A percentile compares a stretch with the other conserved stretches of the same genome.
Conservation (phyloP, 2,888 invertebrate species). For the Epirrita christyi region DNA sequence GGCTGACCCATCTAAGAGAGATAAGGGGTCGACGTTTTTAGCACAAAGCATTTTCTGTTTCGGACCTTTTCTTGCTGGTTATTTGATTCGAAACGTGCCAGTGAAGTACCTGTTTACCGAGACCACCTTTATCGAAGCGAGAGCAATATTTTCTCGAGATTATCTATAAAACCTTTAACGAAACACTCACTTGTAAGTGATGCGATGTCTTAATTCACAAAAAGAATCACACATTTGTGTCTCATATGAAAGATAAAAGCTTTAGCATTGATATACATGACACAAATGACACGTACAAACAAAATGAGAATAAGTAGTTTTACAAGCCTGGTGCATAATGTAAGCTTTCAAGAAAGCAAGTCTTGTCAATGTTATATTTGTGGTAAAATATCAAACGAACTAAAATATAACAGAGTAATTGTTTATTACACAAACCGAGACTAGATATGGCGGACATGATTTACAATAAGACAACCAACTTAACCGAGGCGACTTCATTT, state of each 20-base stretch:
- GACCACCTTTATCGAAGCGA: constrained; percentile 71
- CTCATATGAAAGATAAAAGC: constrained; percentile 28
- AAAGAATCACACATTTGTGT: constrained; percentile 67
- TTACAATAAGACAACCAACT: constrained; percentile 46
- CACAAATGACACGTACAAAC: background rate
- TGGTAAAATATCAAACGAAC: constrained; percentile 18
- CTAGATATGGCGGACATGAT: constrained; percentile 51
- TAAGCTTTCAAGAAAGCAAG: background rate
- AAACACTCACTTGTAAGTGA: constrained; percentile 63
- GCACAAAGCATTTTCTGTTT: constrained; percentile 83
- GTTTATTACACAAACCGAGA: constrained; percentile 43
- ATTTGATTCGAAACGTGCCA: constrained; percentile 77
- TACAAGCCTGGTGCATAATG: constrained; percentile 3
- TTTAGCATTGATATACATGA: constrained; percentile 12
- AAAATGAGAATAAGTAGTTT: constrained; percentile 3
- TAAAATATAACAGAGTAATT: constrained; percentile 27
- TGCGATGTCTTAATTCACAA: constrained; percentile 75
- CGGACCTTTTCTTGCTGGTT: constrained; percentile 76
- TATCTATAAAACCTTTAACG: constrained; percentile 73
- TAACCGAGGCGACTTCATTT: constrained; percentile 51
- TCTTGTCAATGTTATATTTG: constrained; percentile 3
- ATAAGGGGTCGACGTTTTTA: constrained; percentile 84
- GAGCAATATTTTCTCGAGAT: constrained; percentile 75
- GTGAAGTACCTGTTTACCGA: constrained; percentile 71
- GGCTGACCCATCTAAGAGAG: constrained; percentile 74